phyloP scores from a whole-genome alignment of 2,113 vertebrate species.

The Taxidea taxus region DNA sequence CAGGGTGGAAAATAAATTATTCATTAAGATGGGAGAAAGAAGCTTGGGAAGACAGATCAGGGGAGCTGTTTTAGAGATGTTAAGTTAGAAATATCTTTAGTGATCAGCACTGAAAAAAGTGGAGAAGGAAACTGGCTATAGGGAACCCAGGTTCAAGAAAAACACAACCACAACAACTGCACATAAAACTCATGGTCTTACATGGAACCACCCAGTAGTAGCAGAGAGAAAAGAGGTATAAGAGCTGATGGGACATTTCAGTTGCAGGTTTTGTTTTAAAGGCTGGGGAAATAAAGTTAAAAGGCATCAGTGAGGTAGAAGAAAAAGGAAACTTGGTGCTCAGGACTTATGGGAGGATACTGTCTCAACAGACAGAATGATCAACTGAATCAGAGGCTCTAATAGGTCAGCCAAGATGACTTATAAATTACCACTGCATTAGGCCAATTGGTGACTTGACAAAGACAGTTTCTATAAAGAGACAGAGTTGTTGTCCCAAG shows the following conservation, averaged over 20 bases:
- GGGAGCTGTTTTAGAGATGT: neutral
- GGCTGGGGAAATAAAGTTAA: neutral
- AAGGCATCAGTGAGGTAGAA: neutral
- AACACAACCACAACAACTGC: neutral
- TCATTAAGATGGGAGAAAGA: neutral
- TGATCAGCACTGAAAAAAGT: neutral
- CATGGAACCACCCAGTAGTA: neutral
- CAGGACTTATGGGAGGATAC: neutral
- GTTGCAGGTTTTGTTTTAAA: neutral
- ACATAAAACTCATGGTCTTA: neutral
- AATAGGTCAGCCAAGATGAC: neutral
- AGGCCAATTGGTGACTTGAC: neutral
- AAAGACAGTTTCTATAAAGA: neutral
- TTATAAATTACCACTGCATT: neutral
- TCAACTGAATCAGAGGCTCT: neutral
- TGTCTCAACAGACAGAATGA: neutral
- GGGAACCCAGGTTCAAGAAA: neutral
- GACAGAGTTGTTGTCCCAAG: neutral
- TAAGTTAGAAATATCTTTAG: neutral
- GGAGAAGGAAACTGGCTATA: neutral
- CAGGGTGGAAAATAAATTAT: neutral
- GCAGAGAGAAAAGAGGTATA: neutral
- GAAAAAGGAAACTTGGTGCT: neutral
- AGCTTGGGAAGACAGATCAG: neutral
- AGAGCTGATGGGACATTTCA: neutral